These are phyloP conservation scores for Oceanodroma tethys DNA, from an alignment of 2,113 vertebrate genomes.

Conservation along the genomic window DNA sequence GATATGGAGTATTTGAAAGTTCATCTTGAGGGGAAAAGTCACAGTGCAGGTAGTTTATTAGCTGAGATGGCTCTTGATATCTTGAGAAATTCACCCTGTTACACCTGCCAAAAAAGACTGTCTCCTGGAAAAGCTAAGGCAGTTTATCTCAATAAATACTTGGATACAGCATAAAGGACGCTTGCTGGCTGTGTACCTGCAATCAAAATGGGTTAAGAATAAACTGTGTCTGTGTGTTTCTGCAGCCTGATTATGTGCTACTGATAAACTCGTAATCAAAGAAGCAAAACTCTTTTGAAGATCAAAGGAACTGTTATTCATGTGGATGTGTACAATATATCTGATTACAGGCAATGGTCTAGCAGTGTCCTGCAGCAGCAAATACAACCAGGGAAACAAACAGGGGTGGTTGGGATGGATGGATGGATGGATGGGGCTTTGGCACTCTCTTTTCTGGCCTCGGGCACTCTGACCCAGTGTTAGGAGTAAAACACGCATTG, in stretches of 20 bases:
- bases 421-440: not conserved
- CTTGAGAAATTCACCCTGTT: not conserved
- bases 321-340: not conserved
- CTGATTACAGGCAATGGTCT: not conserved
- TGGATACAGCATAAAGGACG: not conserved
- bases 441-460: not conserved
- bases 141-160: not conserved
- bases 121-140: not conserved
- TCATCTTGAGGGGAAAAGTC: not conserved
- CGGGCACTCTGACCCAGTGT: not conserved
- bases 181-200: not conserved
- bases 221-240: not conserved
- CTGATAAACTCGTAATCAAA: conserved; percentile 42
- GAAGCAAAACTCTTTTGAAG: conserved; percentile 27
- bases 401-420: not conserved
- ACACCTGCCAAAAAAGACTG: not conserved
- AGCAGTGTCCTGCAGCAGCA: not conserved
- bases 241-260: not conserved
- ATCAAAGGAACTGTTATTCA: conserved; percentile 8
- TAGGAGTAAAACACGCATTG: not conserved
- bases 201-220: not conserved
- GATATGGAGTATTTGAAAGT: not conserved
- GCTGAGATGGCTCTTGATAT: not conserved
- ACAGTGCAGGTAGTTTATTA: not conserved
- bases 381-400: not conserved